Evolutionary conservation across 2,888 invertebrate genomes (phyloP).

Genomic region (Andricus curvator): DNA sequence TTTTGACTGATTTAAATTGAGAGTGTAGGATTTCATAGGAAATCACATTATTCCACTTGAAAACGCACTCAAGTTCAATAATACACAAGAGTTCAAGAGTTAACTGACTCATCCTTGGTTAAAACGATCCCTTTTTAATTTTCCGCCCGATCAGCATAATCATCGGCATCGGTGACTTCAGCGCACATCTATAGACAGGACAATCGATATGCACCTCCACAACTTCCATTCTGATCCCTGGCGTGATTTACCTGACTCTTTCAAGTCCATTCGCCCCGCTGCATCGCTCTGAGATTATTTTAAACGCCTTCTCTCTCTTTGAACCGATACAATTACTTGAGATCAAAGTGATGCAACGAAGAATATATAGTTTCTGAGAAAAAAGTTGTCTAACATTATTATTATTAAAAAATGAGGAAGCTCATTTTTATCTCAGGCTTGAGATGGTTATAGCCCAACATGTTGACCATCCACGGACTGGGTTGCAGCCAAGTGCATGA

Average conservation of each 20-base stretch:
- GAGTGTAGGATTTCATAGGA: too few species aligned
- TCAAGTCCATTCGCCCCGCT: constrained; percentile 24
- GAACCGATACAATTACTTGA: constrained; percentile 51
- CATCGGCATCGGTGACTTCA: not conserved
- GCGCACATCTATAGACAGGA: constrained; percentile 35
- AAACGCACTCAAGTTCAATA: not conserved
- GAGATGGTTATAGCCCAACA: too few species aligned
- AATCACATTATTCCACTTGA: not conserved
- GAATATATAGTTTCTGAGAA: not conserved
- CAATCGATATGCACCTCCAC: constrained; percentile 49
- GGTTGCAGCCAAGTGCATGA: too few species aligned
- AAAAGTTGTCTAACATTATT: too few species aligned
- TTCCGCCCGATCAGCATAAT: not conserved
- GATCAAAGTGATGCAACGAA: constrained; percentile 48
- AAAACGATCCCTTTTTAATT: not conserved
- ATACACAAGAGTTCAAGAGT: not conserved
- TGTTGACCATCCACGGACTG: too few species aligned
- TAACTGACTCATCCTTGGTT: too few species aligned
- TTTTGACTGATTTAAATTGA: too few species aligned
- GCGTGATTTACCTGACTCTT: constrained; percentile 42
- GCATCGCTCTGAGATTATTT: constrained; percentile 36
- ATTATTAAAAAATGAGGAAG: too few species aligned
- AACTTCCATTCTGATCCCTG: constrained; percentile 23
- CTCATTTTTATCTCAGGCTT: too few species aligned
- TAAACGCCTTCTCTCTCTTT: constrained; percentile 16